Evolutionary conservation across 1,140 invertebrate genomes (phyloP).

Genomic region (Antheraea pernyi): DNA sequence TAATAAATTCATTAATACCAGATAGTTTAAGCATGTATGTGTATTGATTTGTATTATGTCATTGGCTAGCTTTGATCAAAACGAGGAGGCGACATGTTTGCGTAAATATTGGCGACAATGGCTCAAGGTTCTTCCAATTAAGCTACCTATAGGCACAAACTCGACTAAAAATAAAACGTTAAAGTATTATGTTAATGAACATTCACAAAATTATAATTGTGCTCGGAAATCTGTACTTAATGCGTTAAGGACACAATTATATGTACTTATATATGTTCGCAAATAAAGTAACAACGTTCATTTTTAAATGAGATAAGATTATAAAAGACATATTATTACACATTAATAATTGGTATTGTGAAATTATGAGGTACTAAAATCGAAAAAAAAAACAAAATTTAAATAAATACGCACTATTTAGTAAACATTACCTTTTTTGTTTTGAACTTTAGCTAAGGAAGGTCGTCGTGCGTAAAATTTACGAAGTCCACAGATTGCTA

Average conservation of each 20-base stretch:
- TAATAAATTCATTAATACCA: not conserved
- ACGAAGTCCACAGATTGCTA: conserved; percentile 13
- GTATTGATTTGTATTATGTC: conserved; percentile 29
- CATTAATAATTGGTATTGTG: not conserved
- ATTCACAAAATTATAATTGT: conserved; percentile 15
- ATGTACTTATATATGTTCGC: not conserved
- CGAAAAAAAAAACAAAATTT: not conserved
- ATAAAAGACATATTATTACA: not conserved
- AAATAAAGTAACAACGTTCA: not conserved
- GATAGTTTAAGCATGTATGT: not conserved
- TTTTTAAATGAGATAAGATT: not conserved
- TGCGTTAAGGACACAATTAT: too few species aligned
- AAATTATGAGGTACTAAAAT: not conserved
- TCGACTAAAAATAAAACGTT: conserved; percentile 28
- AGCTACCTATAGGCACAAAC: conserved; percentile 22
- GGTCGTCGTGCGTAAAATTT: not conserved
- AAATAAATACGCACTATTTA: conserved; percentile 4
- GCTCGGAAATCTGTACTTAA: not conserved
- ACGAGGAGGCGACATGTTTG: conserved; percentile 26
- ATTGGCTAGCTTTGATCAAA: conserved; percentile 32
- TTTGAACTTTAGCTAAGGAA: conserved; percentile 9
- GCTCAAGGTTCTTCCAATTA: conserved; percentile 47
- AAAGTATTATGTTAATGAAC: conserved; percentile 21
- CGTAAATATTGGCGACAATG: conserved; percentile 47
- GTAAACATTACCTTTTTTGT: conserved; percentile 22